phyloP scores from a whole-genome alignment of 2,113 vertebrate genomes.

The Cyprinodon variegatus region DNA sequence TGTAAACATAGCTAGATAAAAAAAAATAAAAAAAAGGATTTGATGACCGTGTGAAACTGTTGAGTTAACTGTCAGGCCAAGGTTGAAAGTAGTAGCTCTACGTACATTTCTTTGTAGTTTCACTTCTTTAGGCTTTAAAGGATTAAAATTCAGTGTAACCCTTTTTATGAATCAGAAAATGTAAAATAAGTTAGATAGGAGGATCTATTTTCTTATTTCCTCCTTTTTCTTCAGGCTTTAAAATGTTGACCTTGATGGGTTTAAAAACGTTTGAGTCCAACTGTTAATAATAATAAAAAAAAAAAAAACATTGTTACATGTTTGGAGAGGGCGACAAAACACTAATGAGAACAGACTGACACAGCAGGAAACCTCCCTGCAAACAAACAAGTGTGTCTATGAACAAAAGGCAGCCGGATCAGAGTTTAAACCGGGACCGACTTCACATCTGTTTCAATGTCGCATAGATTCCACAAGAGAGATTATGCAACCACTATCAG shows the following conservation, averaged over 20 bases:
- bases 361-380: slow-evolving; percentile 39
- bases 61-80: too few species aligned
- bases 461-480: background rate
- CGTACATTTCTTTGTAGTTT: too few species aligned
- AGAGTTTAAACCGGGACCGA: slow-evolving; percentile 45
- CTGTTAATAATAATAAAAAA: slow-evolving; percentile 19
- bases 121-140: background rate
- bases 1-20: too few species aligned
- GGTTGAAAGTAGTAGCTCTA: too few species aligned
- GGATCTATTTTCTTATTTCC: background rate
- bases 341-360: slow-evolving; percentile 66
- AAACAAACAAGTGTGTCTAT: slow-evolving; percentile 33
- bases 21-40: too few species aligned
- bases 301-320: slow-evolving; percentile 36
- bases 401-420: slow-evolving; percentile 50
- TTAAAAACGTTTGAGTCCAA: slow-evolving; percentile 24
- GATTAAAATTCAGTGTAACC: background rate
- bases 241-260: background rate
- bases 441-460: slow-evolving; percentile 58
- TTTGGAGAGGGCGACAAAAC: slow-evolving; percentile 54
- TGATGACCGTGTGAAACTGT: too few species aligned
- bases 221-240: background rate
- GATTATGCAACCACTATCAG: background rate
- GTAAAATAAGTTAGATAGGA: background rate
- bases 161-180: background rate